phyloP scores from a whole-genome alignment of 2,113 vertebrate genomes.

The Oreochromis tanganicae region DNA sequence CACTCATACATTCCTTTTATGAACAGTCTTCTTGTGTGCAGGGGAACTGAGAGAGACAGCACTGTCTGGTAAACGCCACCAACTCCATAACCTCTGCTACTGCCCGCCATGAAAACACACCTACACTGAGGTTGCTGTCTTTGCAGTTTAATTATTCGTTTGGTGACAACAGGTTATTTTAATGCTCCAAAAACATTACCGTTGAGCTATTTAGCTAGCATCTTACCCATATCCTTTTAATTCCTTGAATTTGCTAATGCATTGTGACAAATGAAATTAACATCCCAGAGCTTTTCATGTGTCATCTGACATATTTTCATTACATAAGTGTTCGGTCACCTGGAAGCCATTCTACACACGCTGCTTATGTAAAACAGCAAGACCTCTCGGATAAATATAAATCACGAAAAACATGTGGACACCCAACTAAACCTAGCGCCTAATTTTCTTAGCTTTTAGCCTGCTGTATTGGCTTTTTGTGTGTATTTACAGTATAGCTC shows the following conservation, averaged over 20 bases:
- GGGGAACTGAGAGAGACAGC: constrained; percentile 52
- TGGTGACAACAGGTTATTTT: constrained; percentile 34
- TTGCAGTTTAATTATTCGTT: constrained; percentile 39
- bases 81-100: constrained; percentile 52
- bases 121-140: constrained; percentile 56
- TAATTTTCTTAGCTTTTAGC: constrained; percentile 7
- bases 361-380: not conserved
- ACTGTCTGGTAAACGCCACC: constrained; percentile 54
- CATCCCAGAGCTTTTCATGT: not conserved
- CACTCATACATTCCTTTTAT: constrained; percentile 38
- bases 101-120: constrained; percentile 55
- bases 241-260: not conserved
- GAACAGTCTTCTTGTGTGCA: constrained; percentile 59
- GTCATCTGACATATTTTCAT: not conserved
- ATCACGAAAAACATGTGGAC: constrained; percentile 15
- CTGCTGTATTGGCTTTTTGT: constrained; percentile 39
- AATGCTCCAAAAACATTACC: not conserved
- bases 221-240: not conserved
- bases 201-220: not conserved
- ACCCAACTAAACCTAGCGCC: not conserved
- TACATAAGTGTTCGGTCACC: not conserved
- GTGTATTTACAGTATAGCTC: constrained; percentile 39
- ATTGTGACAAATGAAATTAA: not conserved
- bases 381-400: constrained; percentile 20
- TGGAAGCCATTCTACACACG: not conserved